Evolutionary conservation across 2,888 invertebrate genomes (phyloP).

Genomic region (Agrypnus murinus): DNA sequence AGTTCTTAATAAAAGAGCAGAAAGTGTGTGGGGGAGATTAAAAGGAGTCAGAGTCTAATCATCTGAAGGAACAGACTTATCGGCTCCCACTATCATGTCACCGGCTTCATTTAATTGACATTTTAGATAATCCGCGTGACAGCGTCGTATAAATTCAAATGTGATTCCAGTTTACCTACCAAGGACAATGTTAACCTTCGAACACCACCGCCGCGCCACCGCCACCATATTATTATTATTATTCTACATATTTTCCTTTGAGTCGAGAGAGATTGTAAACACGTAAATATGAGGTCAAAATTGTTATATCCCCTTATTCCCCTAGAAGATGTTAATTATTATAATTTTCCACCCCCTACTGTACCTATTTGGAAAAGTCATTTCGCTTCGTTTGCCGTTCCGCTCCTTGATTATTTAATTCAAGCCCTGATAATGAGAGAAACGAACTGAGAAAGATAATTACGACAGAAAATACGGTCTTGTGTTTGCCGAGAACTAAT

Average conservation of each 20-base stretch:
- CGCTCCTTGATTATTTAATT: constrained; percentile 71
- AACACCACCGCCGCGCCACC: constrained; percentile 4
- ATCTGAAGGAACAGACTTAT: constrained; percentile 36
- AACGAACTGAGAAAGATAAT: constrained; percentile 70
- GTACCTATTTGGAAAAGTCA: constrained; percentile 68
- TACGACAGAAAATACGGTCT: constrained; percentile 68
- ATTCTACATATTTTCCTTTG: constrained; percentile 38
- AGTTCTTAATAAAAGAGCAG: too few relatives aligned
- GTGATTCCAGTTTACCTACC: constrained; percentile 55
- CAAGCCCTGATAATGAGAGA: constrained; percentile 69
- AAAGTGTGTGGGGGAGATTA: constrained; percentile 6
- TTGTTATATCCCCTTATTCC: constrained; percentile 36
- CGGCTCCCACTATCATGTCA: constrained; percentile 61
- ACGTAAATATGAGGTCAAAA: constrained; percentile 47
- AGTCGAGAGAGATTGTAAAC: constrained; percentile 33
- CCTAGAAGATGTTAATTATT: constrained; percentile 54
- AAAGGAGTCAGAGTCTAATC: constrained; percentile 28
- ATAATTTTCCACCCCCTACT: constrained; percentile 50
- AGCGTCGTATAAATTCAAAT: constrained; percentile 70
- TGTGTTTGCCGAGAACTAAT: constrained; percentile 58
- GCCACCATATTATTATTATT: too few relatives aligned
- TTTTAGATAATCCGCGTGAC: constrained; percentile 67
- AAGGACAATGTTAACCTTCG: constrained; percentile 48
- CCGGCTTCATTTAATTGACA: constrained; percentile 63
- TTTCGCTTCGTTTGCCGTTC: constrained; percentile 70